phyloP scores from a whole-genome alignment of 2,113 vertebrate species.

The Phalacrocorax pelagicus region DNA sequence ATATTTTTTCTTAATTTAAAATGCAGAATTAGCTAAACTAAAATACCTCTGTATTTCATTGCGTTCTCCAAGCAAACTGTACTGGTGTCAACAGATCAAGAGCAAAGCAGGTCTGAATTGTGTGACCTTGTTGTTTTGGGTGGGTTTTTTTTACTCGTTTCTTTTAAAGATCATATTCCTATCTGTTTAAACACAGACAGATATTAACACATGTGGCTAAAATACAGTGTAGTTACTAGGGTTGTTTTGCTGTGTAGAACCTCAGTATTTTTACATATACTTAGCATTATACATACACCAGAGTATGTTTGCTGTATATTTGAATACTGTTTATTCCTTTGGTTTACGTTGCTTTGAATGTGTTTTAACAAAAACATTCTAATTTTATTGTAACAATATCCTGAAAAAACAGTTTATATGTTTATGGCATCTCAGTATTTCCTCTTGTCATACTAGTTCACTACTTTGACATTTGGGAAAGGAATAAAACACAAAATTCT shows the following conservation, averaged over 20 bases:
- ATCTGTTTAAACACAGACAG: no score
- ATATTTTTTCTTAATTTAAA: not conserved
- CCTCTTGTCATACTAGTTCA: not conserved
- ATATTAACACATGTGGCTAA: not conserved
- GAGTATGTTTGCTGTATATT: not conserved
- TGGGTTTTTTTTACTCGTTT: no score
- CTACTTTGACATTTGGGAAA: not conserved
- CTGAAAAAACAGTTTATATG: not conserved
- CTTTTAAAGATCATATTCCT: no score
- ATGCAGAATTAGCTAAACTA: not conserved
- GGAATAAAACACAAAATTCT: not conserved
- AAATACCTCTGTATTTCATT: not conserved
- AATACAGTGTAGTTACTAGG: not conserved
- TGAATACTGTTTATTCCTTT: conserved; percentile 12
- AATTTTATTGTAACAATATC: not conserved
- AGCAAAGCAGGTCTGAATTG: not conserved
- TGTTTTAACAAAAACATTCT: conserved; percentile 2
- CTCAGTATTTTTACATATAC: not conserved
- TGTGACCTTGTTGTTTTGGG: not conserved
- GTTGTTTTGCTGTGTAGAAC: not conserved
- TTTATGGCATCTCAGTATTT: not conserved
- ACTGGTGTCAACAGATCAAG: not conserved
- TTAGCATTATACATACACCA: not conserved
- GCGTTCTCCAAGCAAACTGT: not conserved
- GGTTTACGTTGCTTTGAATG: conserved; percentile 5